Conservation (phyloP, 1,140 invertebrate genomes). For the Pachypsylla venusta region DNA sequence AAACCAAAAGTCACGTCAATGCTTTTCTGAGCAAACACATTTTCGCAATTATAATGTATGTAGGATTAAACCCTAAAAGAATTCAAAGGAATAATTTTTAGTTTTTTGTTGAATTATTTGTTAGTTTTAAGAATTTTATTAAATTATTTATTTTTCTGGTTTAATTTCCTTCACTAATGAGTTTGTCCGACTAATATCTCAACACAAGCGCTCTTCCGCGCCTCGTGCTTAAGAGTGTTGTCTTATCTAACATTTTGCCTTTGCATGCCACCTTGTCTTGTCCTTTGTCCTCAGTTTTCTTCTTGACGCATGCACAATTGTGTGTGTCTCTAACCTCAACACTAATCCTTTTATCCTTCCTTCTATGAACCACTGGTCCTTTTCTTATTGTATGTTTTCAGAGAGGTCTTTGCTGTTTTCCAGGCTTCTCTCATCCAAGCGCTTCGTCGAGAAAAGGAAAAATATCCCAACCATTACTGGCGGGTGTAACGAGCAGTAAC, state of each 20-base stretch:
- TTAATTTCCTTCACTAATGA: constrained; percentile 6
- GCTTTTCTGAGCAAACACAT: too few relatives aligned
- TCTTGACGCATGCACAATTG: constrained; percentile 1
- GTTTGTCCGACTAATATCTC: neutral
- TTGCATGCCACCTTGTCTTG: constrained; percentile 5
- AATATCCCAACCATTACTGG: constrained; percentile 63
- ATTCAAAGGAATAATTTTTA: too few relatives aligned
- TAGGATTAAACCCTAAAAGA: too few relatives aligned
- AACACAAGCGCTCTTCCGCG: too few relatives aligned
- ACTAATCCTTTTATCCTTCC: neutral
- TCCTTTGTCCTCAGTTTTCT: constrained; percentile 2
- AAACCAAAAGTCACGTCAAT: too few relatives aligned
- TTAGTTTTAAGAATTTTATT: too few relatives aligned
- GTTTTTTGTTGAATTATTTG: too few relatives aligned
- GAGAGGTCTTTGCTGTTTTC: constrained; percentile 73
- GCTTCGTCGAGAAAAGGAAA: constrained; percentile 64
- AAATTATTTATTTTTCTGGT: too few relatives aligned
- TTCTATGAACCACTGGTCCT: constrained; percentile 27
- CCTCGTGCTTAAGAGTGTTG: too few relatives aligned
- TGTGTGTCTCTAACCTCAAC: neutral
- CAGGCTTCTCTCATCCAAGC: constrained; percentile 69
- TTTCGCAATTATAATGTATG: too few relatives aligned
- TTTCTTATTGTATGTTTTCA: constrained; percentile 43
- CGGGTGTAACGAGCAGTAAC: constrained; percentile 42
- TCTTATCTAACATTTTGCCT: too few relatives aligned